Conservation (phyloP, 2,797 vertebrate species). For the Halcyon leucocephala region DNA sequence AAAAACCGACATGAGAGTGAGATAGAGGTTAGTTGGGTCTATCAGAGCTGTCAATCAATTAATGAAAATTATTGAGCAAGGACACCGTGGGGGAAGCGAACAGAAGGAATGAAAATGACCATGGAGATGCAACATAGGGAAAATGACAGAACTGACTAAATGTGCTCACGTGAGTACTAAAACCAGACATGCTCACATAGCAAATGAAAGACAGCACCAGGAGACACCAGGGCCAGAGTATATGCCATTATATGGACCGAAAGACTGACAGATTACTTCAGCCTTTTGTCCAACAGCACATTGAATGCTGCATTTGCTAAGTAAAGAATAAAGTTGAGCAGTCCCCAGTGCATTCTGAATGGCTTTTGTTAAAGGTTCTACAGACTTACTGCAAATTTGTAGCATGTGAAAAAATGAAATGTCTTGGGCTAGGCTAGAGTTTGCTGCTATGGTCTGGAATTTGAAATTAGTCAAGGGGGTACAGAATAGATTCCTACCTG, state of each 20-base stretch:
- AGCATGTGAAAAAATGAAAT: background rate
- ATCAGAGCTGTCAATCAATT: slow-evolving; percentile 99
- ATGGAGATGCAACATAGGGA: slow-evolving; percentile 86
- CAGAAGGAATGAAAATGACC: slow-evolving; percentile 91
- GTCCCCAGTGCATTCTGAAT: slow-evolving; percentile 32
- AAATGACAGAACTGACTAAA: slow-evolving; percentile 81
- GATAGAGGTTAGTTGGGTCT: slow-evolving; percentile 96
- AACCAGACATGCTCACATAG: slow-evolving; percentile 67
- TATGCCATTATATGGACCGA: slow-evolving; percentile 3
- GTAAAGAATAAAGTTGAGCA: slow-evolving; percentile 58
- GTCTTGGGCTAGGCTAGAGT: slow-evolving; percentile 7
- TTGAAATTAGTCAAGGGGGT: background rate
- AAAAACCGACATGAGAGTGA: slow-evolving; percentile 95
- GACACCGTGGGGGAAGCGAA: slow-evolving; percentile 86
- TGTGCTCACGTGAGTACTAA: slow-evolving; percentile 71
- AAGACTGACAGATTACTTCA: slow-evolving; percentile 54
- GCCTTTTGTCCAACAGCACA: slow-evolving; percentile 59
- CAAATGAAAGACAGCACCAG: slow-evolving; percentile 68
- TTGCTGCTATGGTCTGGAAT: background rate
- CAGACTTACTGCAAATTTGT: slow-evolving; percentile 32
- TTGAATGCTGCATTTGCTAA: slow-evolving; percentile 51
- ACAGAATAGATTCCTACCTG: slow-evolving; percentile 54
- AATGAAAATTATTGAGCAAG: slow-evolving; percentile 99
- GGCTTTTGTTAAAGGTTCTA: slow-evolving; percentile 63
- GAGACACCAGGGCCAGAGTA: slow-evolving; percentile 15